A percentile compares a stretch with the other conserved stretches of the same genome.
Evolutionary conservation across 2,113 vertebrate species (phyloP).

Genomic region (Gymnocephalus cernua): DNA sequence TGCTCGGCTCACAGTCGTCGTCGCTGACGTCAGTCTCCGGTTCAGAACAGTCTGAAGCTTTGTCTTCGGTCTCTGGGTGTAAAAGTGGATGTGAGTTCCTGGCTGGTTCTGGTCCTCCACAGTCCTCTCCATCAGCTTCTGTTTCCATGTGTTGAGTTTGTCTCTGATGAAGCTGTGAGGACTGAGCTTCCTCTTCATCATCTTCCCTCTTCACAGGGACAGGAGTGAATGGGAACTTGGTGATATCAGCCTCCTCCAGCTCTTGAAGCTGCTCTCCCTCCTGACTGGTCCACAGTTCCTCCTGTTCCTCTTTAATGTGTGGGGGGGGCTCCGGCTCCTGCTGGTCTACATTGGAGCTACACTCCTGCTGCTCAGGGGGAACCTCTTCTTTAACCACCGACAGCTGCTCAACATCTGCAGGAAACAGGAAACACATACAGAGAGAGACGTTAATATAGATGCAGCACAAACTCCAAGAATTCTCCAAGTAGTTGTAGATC

Average conservation of each 20-base stretch:
- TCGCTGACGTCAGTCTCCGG: neutral
- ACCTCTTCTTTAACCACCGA: neutral
- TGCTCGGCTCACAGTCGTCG: neutral
- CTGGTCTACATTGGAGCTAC: neutral
- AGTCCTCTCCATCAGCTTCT: conserved; percentile 3
- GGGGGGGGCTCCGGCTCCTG: neutral
- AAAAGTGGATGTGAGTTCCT: neutral
- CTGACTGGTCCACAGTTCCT: neutral
- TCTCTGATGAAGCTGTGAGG: neutral
- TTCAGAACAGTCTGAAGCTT: neutral
- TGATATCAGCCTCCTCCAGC: neutral
- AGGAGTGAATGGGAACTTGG: neutral
- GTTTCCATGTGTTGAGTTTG: neutral
- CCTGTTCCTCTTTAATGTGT: neutral
- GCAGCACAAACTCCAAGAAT: too few species aligned
- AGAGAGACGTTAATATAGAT: neutral
- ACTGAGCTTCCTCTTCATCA: neutral
- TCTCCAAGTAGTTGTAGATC: too few species aligned
- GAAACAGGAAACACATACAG: neutral
- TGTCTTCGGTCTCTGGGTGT: neutral
- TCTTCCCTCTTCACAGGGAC: conserved; percentile 3
- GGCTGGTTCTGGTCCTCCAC: neutral
- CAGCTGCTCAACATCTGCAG: neutral
- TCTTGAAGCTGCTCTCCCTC: neutral
- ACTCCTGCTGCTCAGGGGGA: neutral